Evolutionary conservation across 2,797 vertebrate species (phyloP), one percentile per base, ranked within the genome.

Genomic region (Denticeps clupeoides): DNA sequence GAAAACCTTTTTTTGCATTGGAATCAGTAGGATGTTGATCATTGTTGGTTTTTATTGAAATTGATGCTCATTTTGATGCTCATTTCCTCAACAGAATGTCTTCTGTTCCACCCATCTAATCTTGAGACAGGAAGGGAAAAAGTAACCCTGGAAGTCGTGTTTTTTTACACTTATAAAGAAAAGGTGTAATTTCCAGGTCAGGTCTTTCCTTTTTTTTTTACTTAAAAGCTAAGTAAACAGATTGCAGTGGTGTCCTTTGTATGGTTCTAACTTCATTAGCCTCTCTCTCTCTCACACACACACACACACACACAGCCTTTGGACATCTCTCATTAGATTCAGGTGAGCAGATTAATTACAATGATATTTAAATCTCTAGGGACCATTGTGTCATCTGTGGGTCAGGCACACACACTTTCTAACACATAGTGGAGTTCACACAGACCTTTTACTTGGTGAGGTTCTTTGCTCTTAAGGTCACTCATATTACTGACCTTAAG

Each of bases 261-360:
- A n/a, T n/a, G n/a, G n/a, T n/a, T n/a, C n/a, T n/a, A 72, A 64
- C 71, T 68, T 73, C 63, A 77, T 77, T 74, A 77, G 70, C 72
- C 70, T 72, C 67, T 71, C 67, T 51, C 72, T 75, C 67, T 71
- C 64, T 71, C 64, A 59, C 65, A 57, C 59, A 59, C 59, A 71
- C 64, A 71, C 64, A 64, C 45, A 64, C 48, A 65, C 49, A 41
- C 48, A 31, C 45, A 60, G 43, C 55, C 53, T 38, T 65, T 58
- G 53, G 70, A 70, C 60, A 71, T 70, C 69, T 75, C 74, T 77
- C 71, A 74, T 77, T 79, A 77, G 71, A 73, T 72, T 68, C 70
- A 79, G 71, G 72, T 73, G 64, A 72, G 64, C 64, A 73, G 68
- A 80, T 79, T 73, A 77, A 75, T 78, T 80, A 74, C 76, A 75